Base-by-base conservation (phyloP, 2,797 vertebrate species). In the Alcedo atthis region DNA sequence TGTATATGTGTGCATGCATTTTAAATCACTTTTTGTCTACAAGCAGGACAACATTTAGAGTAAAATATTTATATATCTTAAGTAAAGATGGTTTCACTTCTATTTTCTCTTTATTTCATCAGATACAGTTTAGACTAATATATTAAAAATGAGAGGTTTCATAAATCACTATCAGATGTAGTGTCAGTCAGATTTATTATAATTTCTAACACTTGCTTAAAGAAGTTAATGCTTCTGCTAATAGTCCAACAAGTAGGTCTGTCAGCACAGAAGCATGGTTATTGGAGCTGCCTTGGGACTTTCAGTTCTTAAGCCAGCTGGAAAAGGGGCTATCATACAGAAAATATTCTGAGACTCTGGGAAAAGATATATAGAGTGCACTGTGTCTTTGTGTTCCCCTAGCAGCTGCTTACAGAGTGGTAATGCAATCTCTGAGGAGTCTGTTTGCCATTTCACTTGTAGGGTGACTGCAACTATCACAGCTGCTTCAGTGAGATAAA, bases 261-360 rank as follows among this genome's bases (percentile, higher is more conserved):
- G 7, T 46, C 33, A 88, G 51, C 55, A 28, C 58, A 30, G 14
- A 28, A 75, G 64, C 40, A n/a, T 6, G 18, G 63, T 62, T 95
- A 73, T 18, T 78, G 62, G 49, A 82, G 8, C 18, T 91, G 71
- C 51, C 68, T 88, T 88, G 93, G 64, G 78, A 82, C 69, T 83
- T 55, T 15, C 35, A 68, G 81, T 40, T 37, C 59, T 93, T 53
- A 71, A 88, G 35, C 64, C 88, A 85, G 68, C 74, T 94, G 90
- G 81, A 94, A 87, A 92, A 89, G 62, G 43, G 35, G 35, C 69
- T 90, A 79, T 85, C 84, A 93, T 32, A 93, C 68, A 89, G 83
- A 93, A 92, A 93, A 96, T 90, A 86, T 66, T 94, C 64, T 87
- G 92, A 90, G 58, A 81, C 82, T 93, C 51, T 82, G 93, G 88